Conservation (phyloP, 2,888 invertebrate species). For the Ormyrus nitidulus region DNA sequence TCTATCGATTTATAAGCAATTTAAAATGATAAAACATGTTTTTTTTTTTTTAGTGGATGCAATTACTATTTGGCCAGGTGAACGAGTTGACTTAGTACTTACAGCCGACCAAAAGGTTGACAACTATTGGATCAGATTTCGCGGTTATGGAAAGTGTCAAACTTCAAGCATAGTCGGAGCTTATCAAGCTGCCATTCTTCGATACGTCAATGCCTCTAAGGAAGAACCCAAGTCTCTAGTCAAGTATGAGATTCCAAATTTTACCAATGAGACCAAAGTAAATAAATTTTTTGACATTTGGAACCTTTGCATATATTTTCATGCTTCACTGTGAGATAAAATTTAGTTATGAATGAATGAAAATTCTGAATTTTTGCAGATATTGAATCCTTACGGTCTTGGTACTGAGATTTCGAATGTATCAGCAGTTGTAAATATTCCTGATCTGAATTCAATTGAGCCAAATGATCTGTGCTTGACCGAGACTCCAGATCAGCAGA, state of each 20-base stretch:
- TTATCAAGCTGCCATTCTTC: constrained; percentile 83
- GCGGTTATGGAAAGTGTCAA: constrained; percentile 76
- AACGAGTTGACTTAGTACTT: constrained; percentile 89
- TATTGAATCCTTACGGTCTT: constrained; percentile 88
- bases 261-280: background rate
- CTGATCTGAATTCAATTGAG: constrained; percentile 81
- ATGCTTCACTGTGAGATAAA: background rate
- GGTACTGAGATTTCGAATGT: constrained; percentile 78
- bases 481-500: constrained; percentile 80
- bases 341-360: background rate
- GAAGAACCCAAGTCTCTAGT: constrained; percentile 78
- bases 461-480: constrained; percentile 77
- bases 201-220: constrained; percentile 80
- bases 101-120: constrained; percentile 83
- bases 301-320: too few species aligned
- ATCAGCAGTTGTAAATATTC: constrained; percentile 76
- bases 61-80: constrained; percentile 90
- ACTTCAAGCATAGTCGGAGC: constrained; percentile 75
- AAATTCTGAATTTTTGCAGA: constrained; percentile 75
- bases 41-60: constrained; percentile 18
- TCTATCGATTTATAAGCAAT: background rate
- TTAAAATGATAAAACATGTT: background rate
- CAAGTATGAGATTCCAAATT: constrained; percentile 1
- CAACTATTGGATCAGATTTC: constrained; percentile 88
- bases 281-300: too few species aligned